Percentiles rank a stretch among this genome's conserved stretches.
phyloP scores from a whole-genome alignment of 2,113 vertebrate species.

The Amazona vittata region DNA sequence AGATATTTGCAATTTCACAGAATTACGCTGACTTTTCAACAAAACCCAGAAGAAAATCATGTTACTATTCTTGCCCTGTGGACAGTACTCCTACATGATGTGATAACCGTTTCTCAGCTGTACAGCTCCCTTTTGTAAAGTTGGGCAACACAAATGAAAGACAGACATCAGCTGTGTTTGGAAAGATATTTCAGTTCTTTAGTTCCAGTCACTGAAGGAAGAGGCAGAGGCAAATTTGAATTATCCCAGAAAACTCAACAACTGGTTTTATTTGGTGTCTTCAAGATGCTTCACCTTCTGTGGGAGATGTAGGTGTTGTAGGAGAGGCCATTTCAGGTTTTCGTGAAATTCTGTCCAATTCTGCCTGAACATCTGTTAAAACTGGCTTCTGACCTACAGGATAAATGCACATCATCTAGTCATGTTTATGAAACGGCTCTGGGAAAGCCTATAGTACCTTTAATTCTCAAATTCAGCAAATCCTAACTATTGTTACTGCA shows the following conservation, averaged over 20 bases:
- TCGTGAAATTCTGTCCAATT: slow-evolving; percentile 95
- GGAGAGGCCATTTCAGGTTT: slow-evolving; percentile 88
- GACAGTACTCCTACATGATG: slow-evolving; percentile 61
- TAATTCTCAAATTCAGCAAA: not conserved
- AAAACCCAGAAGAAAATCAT: slow-evolving; percentile 59
- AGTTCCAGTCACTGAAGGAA: slow-evolving; percentile 80
- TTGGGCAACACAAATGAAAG: slow-evolving; percentile 66
- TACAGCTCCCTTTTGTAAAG: slow-evolving; percentile 73
- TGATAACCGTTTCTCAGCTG: slow-evolving; percentile 50
- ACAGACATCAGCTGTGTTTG: slow-evolving; percentile 67
- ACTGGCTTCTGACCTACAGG: slow-evolving; percentile 91
- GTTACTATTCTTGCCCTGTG: slow-evolving; percentile 64
- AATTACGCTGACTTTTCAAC: slow-evolving; percentile 64
- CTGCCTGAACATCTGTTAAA: slow-evolving; percentile 95
- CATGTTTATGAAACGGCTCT: not conserved
- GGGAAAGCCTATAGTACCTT: not conserved
- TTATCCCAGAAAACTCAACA: slow-evolving; percentile 73
- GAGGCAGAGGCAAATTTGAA: slow-evolving; percentile 80
- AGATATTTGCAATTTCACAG: slow-evolving; percentile 60
- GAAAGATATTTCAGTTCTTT: slow-evolving; percentile 71
- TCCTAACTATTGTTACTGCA: not conserved
- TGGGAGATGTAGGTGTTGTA: slow-evolving; percentile 84
- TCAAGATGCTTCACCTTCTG: slow-evolving; percentile 94
- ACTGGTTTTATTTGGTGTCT: slow-evolving; percentile 82
- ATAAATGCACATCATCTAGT: not conserved